Evolutionary conservation across 1,140 invertebrate species (phyloP), one percentile per base, ranked within the genome.

Genomic region (Orius insidiosus): DNA sequence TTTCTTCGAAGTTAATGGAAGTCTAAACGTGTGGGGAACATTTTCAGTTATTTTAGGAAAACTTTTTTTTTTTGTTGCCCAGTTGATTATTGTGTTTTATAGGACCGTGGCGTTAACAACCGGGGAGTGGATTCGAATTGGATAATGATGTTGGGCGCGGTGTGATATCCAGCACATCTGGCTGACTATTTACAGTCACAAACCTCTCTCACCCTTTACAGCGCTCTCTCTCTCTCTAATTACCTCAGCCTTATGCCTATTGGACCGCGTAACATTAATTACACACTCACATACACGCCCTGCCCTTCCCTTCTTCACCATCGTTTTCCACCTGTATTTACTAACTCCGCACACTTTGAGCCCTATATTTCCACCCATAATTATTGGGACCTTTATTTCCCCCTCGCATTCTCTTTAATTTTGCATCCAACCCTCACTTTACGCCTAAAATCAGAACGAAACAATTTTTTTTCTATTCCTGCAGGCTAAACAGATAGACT

Each of bases 221-320:
- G 3, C 3, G 24, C 24, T 7, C 24, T 24, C 24, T 24, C 24
- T 24, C 24, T n/a, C 35, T 36, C 35, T 36, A 36, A 36, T 36
- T 36, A 36, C 35, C 35, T 15, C n/a, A 36, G 14, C 35, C 24
- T 24, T 24, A 24, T 24, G 24, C 24, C 35, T 36, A 36, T 36
- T 36, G 35, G 35, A 36, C 35, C 35, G 14, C 35, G 35, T 36
- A 36, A 36, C 35, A 36, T 36, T 36, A 36, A 36, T 36, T 36
- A 36, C 35, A 15, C n/a, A 15, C 35, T 36, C 35, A 36, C 35
- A 15, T 15, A n/a, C 35, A n/a, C 35, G 14, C 14, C n/a, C 35
- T 15, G 9, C 35, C n/a, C n/a, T 10, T n/a, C 32, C 6, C 32
- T 33, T 33, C 32, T n/a, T 7, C 32, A 6, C n/a, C 32, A 33